Percentiles rank a stretch among this genome's conserved stretches.
Conservation (phyloP, 2,113 vertebrate species). For the Nicator chloris region DNA sequence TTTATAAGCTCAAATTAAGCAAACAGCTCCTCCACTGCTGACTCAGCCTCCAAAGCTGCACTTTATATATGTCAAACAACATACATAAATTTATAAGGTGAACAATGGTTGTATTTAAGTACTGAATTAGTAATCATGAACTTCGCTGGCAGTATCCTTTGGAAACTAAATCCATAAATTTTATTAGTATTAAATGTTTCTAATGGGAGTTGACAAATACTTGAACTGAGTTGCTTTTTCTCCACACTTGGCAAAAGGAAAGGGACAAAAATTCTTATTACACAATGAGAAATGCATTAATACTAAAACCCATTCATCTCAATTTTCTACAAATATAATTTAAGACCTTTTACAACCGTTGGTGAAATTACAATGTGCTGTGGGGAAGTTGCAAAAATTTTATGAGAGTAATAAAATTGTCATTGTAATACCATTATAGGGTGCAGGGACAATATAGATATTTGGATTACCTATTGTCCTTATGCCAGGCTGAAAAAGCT, state of each 20-base stretch:
- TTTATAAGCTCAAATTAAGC: slow-evolving; percentile 53
- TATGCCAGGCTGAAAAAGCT: slow-evolving; percentile 51
- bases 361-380: slow-evolving; percentile 87
- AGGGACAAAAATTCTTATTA: slow-evolving; percentile 78
- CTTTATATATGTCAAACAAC: slow-evolving; percentile 65
- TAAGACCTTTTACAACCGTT: slow-evolving; percentile 85
- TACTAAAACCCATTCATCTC: slow-evolving; percentile 85
- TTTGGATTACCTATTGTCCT: slow-evolving; percentile 52
- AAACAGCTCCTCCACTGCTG: slow-evolving; percentile 45
- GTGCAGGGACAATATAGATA: slow-evolving; percentile 66
- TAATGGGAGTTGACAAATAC: slow-evolving; percentile 98
- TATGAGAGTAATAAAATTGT: slow-evolving; percentile 88
- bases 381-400: slow-evolving; percentile 87
- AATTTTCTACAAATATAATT: slow-evolving; percentile 86
- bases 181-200: slow-evolving; percentile 94
- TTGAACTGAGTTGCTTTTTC: slow-evolving; percentile 86
- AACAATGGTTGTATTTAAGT: slow-evolving; percentile 88
- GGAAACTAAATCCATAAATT: slow-evolving; percentile 92
- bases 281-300: slow-evolving; percentile 80
- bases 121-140: slow-evolving; percentile 79
- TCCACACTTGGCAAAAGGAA: slow-evolving; percentile 81
- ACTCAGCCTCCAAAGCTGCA: slow-evolving; percentile 63
- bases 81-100: slow-evolving; percentile 80
- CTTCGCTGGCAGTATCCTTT: slow-evolving; percentile 86
- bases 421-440: slow-evolving; percentile 73